phyloP scores from a whole-genome alignment of 2,113 vertebrate genomes.

The Ammodytes marinus region DNA sequence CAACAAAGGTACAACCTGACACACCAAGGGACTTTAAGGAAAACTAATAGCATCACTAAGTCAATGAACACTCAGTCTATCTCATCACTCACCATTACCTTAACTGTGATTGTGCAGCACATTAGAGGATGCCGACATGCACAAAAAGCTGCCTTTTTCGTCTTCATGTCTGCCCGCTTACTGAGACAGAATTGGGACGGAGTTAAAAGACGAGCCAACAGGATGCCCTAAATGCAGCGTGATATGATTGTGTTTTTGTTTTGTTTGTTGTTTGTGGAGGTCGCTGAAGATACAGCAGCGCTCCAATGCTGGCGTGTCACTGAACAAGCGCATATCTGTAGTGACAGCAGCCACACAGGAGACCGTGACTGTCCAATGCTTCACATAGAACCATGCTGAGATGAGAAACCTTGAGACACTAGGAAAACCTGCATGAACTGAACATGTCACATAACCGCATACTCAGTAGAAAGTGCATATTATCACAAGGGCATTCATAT shows the following conservation, averaged over 20 bases:
- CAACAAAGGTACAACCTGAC: not conserved
- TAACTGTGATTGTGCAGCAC: not conserved
- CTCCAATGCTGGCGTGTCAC: slow-evolving; percentile 43
- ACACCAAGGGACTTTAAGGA: not conserved
- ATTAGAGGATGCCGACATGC: not conserved
- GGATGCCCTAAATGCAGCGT: slow-evolving; percentile 33
- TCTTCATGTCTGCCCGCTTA: slow-evolving; percentile 18
- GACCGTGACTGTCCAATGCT: slow-evolving; percentile 15
- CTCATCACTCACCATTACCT: not conserved
- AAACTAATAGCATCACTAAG: not conserved
- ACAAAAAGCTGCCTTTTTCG: slow-evolving; percentile 26
- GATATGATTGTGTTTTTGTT: slow-evolving; percentile 36
- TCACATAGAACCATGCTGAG: slow-evolving; percentile 4
- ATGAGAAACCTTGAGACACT: slow-evolving; percentile 5
- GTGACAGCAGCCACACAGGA: slow-evolving; percentile 49
- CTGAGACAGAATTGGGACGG: slow-evolving; percentile 63
- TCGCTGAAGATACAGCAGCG: slow-evolving; percentile 22
- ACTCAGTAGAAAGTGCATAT: too few species aligned
- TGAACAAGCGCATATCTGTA: slow-evolving; percentile 23
- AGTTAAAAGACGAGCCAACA: slow-evolving; percentile 44
- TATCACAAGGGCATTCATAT: not conserved
- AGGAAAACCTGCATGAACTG: not conserved
- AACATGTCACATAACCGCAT: not conserved
- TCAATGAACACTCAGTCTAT: not conserved
- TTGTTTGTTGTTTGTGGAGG: not conserved